Evolutionary conservation across 2,888 invertebrate species (phyloP).

Genomic region (Luperina testacea): DNA sequence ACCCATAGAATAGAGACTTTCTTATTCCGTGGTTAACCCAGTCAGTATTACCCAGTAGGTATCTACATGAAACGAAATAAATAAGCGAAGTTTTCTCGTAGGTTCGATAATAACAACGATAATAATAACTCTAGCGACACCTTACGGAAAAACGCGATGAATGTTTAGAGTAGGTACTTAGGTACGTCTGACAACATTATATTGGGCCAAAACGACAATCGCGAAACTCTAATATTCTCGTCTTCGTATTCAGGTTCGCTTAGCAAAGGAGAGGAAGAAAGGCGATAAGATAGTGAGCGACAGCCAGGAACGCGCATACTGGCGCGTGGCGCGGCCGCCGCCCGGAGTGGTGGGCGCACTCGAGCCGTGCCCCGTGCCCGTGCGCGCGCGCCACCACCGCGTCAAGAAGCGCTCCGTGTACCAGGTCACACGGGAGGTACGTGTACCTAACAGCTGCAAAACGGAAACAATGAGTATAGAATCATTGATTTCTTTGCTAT

Average conservation of each 20-base stretch:
- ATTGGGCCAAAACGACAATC: not conserved
- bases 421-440: conserved; percentile 95
- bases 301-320: conserved; percentile 99
- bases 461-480: not conserved
- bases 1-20: not conserved
- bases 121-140: not conserved
- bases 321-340: conserved; percentile 98
- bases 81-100: not conserved
- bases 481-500: conserved; percentile 16
- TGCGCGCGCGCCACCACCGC: conserved; percentile 92
- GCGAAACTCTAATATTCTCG: not conserved
- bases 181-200: not conserved
- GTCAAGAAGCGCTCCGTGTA: conserved; percentile 93
- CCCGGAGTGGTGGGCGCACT: conserved; percentile 96
- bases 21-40: not conserved
- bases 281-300: conserved; percentile 98
- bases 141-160: not conserved
- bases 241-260: conserved; percentile 91
- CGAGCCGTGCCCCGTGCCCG: conserved; percentile 96
- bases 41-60: not conserved
- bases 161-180: not conserved
- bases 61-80: not conserved
- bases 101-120: not conserved
- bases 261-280: conserved; percentile 98
- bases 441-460: conserved; percentile 5